phyloP scores from a whole-genome alignment of 2,113 vertebrate genomes.

The Thalassarche chlororhynchos region DNA sequence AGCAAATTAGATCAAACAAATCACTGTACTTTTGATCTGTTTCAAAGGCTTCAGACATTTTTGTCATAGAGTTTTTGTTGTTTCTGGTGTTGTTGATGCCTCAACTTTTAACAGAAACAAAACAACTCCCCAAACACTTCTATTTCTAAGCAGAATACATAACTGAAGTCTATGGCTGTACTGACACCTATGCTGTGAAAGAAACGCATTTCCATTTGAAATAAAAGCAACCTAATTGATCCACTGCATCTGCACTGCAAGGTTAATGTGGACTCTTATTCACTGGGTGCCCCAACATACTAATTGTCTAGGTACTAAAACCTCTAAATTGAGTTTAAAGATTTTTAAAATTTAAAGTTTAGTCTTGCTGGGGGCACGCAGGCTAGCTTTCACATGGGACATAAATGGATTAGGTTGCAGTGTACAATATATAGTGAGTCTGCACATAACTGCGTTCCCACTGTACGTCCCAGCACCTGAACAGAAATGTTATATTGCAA shows the following conservation, averaged over 20 bases:
- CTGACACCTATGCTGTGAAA: background rate
- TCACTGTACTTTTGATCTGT: constrained; percentile 48
- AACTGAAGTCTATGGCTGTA: background rate
- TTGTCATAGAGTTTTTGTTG: background rate
- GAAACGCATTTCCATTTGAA: background rate
- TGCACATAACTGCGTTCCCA: background rate
- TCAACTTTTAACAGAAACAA: background rate
- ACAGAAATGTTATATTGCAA: background rate
- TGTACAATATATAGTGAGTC: background rate
- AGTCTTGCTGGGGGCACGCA: background rate
- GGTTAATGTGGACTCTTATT: background rate
- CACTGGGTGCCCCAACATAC: background rate
- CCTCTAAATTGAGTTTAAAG: background rate
- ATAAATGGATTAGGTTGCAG: background rate
- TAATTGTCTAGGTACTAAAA: background rate
- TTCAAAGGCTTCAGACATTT: constrained; percentile 33
- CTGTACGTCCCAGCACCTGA: background rate
- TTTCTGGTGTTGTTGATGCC: background rate
- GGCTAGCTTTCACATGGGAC: background rate
- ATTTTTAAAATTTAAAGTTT: background rate
- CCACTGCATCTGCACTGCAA: background rate
- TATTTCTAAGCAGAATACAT: background rate
- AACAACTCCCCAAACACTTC: background rate
- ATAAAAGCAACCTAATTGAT: background rate
- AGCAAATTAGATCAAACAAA: constrained; percentile 54